Evolutionary conservation across 2,888 invertebrate genomes (phyloP).

Genomic region (Pseudococcus viburni): DNA sequence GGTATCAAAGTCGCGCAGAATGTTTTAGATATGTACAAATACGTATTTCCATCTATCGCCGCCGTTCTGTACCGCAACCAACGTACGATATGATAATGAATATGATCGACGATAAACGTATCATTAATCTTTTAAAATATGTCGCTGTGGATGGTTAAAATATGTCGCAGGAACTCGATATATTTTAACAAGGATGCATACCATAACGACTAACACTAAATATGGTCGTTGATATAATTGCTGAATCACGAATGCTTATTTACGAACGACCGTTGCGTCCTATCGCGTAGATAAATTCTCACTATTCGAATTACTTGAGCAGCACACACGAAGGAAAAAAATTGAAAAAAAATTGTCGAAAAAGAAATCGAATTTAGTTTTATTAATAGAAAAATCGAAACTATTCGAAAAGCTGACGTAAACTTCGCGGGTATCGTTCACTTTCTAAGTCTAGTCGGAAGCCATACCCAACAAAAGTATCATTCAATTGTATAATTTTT

Average conservation of each 20-base stretch:
- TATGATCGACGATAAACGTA: conserved; percentile 47
- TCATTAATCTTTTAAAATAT: conserved; percentile 48
- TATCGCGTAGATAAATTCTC: background rate
- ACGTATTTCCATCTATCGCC: background rate
- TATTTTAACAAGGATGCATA: conserved; percentile 47
- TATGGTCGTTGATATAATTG: conserved; percentile 33
- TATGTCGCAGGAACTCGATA: conserved; percentile 46
- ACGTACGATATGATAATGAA: background rate
- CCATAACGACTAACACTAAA: conserved; percentile 19
- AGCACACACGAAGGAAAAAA: too few species aligned
- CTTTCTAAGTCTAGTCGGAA: too few species aligned
- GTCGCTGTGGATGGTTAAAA: conserved; percentile 37
- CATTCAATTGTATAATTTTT: too few species aligned
- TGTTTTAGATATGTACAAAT: background rate
- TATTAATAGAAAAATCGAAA: too few species aligned
- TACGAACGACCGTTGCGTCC: background rate
- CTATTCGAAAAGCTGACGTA: too few species aligned
- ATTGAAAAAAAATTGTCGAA: too few species aligned
- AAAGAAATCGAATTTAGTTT: too few species aligned
- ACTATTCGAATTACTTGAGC: background rate
- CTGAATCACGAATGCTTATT: conserved; percentile 35
- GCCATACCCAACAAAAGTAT: too few species aligned
- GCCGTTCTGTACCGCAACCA: background rate
- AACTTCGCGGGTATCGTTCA: too few species aligned
- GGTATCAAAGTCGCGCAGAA: conserved; percentile 3